Evolutionary conservation across 2,113 vertebrate genomes (phyloP).

Genomic region (Telmatochromis sp.): DNA sequence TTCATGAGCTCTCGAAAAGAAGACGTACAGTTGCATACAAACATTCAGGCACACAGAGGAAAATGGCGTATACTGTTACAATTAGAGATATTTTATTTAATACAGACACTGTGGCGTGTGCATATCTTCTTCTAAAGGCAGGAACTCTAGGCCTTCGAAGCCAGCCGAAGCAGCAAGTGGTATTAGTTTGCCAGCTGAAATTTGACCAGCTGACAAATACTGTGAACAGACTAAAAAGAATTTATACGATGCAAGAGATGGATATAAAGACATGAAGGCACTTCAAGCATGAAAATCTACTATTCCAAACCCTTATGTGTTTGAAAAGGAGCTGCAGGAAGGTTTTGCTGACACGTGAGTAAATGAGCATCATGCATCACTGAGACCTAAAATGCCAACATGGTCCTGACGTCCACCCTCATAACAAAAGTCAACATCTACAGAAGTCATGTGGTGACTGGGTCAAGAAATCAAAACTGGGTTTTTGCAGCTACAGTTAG

Average conservation of each 20-base stretch:
- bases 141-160: neutral
- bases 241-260: neutral
- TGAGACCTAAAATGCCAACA: neutral
- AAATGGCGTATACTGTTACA: neutral
- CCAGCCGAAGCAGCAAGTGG: neutral
- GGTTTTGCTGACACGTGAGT: neutral
- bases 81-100: neutral
- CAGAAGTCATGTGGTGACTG: neutral
- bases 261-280: neutral
- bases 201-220: neutral
- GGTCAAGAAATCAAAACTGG: neutral
- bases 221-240: neutral
- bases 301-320: neutral
- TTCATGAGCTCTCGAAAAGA: neutral
- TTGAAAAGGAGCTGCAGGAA: neutral
- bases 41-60: neutral
- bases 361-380: neutral
- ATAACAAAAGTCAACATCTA: neutral
- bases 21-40: fast-evolving
- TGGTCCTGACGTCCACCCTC: neutral
- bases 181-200: neutral
- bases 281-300: neutral
- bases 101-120: neutral
- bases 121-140: neutral
- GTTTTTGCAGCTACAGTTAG: neutral